These are phyloP conservation scores for Drosophila monieri DNA, from an alignment of 2,888 invertebrate species.

Conservation along the genomic window DNA sequence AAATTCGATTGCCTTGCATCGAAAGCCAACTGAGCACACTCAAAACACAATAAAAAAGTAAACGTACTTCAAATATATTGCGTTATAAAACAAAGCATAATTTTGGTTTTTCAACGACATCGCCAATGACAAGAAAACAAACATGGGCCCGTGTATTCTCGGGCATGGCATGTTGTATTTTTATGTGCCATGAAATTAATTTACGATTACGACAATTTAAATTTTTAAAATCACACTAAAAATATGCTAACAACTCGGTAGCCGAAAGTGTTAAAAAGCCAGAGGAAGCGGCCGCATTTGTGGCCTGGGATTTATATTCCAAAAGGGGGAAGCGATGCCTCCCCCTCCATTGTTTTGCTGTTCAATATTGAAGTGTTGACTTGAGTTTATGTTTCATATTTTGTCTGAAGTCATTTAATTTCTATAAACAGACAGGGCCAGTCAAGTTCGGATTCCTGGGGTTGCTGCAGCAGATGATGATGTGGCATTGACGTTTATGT, in stretches of 20 bases:
- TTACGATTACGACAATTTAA: conserved; percentile 82
- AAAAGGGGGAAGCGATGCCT: conserved; percentile 4
- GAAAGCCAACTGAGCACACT: conserved; percentile 52
- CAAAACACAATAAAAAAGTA: conserved; percentile 40
- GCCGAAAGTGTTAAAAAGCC: conserved; percentile 72
- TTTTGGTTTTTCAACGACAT: conserved; percentile 5
- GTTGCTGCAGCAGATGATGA: conserved; percentile 29
- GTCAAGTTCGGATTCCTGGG: conserved; percentile 19
- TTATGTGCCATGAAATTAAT: conserved; percentile 84
- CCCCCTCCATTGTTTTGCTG: conserved; percentile 29
- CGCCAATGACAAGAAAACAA: conserved; percentile 11
- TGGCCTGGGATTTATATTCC: conserved; percentile 61
- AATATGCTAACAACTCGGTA: conserved; percentile 70
- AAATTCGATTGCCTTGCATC: conserved; percentile 16
- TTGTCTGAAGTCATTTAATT: conserved; percentile 49
- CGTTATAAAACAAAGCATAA: conserved; percentile 49
- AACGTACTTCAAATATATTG: conserved; percentile 41
- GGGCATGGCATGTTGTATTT: conserved; percentile 54
- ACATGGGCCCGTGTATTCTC: conserved; percentile 13
- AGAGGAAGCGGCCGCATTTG: conserved; percentile 53
- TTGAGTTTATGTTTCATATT: conserved; percentile 45
- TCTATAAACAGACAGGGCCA: conserved; percentile 49
- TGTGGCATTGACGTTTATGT: conserved; percentile 50
- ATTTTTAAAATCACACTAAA: conserved; percentile 80
- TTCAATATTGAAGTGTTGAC: conserved; percentile 43